These are phyloP conservation scores for Hoplostethus mediterraneus DNA, from an alignment of 2,797 vertebrate genomes.

Conservation along the genomic window DNA sequence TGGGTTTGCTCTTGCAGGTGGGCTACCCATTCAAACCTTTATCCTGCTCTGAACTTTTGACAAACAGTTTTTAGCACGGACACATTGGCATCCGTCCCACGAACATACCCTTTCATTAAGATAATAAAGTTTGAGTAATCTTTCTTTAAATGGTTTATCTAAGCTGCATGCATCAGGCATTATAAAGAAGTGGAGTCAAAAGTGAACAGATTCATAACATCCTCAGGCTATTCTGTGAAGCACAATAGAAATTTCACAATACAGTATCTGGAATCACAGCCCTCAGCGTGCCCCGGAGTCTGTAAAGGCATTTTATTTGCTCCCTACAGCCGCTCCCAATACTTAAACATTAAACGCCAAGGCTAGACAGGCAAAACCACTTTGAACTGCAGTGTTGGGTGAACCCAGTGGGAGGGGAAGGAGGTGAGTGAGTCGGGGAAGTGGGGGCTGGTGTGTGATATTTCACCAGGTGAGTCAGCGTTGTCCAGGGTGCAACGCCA, in stretches of 20 bases:
- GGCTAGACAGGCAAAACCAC: slow-evolving; percentile 85
- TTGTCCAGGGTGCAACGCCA: slow-evolving; percentile 53
- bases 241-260: slow-evolving; percentile 87
- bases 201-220: slow-evolving; percentile 62
- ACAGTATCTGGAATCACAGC: slow-evolving; percentile 84
- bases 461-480: slow-evolving; percentile 77
- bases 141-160: slow-evolving; percentile 72
- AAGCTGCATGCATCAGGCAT: slow-evolving; percentile 64
- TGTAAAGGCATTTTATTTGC: slow-evolving; percentile 89
- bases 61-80: slow-evolving; percentile 63
- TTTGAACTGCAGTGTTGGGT: slow-evolving; percentile 83
- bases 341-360: slow-evolving; percentile 88
- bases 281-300: slow-evolving; percentile 78
- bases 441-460: slow-evolving; percentile 57
- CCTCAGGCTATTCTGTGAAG: slow-evolving; percentile 66
- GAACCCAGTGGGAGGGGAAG: slow-evolving; percentile 77
- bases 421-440: slow-evolving; percentile 73
- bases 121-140: slow-evolving; percentile 61
- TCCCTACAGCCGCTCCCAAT: slow-evolving; percentile 87
- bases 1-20: slow-evolving; percentile 67
- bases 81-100: slow-evolving; percentile 51
- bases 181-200: slow-evolving; percentile 55
- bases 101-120: slow-evolving; percentile 63
- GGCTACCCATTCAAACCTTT: slow-evolving; percentile 67
- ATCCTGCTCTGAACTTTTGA: slow-evolving; percentile 67